Evolutionary conservation across 2,888 invertebrate species (phyloP).

Genomic region (Thumatha senex): DNA sequence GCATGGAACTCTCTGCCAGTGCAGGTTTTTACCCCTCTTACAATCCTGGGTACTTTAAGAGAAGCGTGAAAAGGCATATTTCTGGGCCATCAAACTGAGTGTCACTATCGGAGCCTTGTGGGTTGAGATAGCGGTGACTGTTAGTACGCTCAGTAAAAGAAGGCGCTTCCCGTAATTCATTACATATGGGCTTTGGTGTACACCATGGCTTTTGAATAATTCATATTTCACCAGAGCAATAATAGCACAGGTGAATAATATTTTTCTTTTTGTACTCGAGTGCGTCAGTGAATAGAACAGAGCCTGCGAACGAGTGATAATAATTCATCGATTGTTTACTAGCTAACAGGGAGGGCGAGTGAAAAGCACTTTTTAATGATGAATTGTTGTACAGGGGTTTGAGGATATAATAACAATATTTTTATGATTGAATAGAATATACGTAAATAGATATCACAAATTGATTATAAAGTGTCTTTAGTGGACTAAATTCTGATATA

Average conservation of each 20-base stretch:
- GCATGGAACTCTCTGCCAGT: too few relatives aligned
- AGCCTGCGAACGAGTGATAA: constrained; percentile 73
- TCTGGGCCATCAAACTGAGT: too few relatives aligned
- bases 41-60: too few relatives aligned
- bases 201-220: constrained; percentile 61
- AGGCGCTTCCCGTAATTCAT: constrained; percentile 8
- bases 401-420: background rate
- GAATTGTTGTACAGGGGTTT: constrained; percentile 28
- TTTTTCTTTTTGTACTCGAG: constrained; percentile 58
- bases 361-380: constrained; percentile 35
- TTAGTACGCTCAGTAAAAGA: background rate
- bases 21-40: too few relatives aligned
- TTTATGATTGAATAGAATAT: too few relatives aligned
- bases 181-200: background rate
- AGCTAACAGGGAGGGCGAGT: constrained; percentile 44
- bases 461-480: too few relatives aligned
- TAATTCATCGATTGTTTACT: constrained; percentile 80
- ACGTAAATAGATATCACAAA: too few relatives aligned
- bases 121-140: too few relatives aligned
- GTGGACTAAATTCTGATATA: too few relatives aligned
- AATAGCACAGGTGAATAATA: constrained; percentile 70
- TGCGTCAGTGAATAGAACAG: constrained; percentile 51
- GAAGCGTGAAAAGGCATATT: too few relatives aligned
- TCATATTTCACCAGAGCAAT: constrained; percentile 67
- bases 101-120: too few relatives aligned